Conservation (phyloP, 2,888 invertebrate species). For the Pammene fasciana region DNA sequence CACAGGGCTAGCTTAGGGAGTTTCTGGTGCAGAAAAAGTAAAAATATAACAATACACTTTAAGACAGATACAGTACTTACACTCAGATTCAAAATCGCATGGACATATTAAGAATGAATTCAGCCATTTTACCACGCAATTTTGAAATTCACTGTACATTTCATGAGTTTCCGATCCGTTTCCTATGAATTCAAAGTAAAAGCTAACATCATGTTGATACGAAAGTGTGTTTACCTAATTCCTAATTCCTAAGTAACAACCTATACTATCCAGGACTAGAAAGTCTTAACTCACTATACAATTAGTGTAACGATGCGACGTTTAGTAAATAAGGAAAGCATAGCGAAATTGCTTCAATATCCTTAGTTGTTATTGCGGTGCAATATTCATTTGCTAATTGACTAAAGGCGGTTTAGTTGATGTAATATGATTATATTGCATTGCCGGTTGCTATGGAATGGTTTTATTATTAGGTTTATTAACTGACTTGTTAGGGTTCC, state of each 20-base stretch:
- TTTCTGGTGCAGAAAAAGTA: no score
- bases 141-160: no score
- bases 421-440: slow-evolving; percentile 12
- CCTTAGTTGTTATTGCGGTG: slow-evolving; percentile 8
- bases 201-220: slow-evolving; percentile 4
- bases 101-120: no score
- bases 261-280: neutral
- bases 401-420: neutral
- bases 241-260: slow-evolving; percentile 10
- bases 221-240: slow-evolving; percentile 2
- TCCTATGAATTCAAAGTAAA: slow-evolving; percentile 11
- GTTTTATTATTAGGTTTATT: neutral
- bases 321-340: neutral
- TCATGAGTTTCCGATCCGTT: neutral
- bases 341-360: slow-evolving; percentile 4
- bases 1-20: no score
- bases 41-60: no score
- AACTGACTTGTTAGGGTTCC: no score
- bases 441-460: neutral
- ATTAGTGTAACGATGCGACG: neutral
- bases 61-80: no score
- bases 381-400: slow-evolving; percentile 20
- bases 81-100: no score
- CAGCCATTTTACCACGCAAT: no score
- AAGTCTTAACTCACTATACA: neutral